Evolutionary conservation across 2,797 vertebrate species (phyloP), one percentile per base, ranked within the genome.

Genomic region (Choloepus didactylus): DNA sequence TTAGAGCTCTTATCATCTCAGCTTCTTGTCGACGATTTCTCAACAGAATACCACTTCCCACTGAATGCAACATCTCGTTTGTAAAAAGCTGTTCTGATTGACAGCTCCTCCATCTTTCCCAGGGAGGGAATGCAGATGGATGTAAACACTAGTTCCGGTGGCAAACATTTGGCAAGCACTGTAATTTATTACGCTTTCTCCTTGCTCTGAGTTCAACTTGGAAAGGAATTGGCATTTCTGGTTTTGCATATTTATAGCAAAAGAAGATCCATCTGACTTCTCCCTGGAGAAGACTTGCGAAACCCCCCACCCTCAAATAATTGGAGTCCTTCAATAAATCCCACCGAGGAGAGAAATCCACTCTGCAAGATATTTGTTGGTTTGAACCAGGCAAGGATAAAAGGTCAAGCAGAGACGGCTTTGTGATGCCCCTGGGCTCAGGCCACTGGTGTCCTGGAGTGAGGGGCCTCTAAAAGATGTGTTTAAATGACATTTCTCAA

Each of bases 391-490:
- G n/a, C 12, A 38, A 35, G 9, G 23, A 12, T 11, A 6, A 7
- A 81, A 1, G 0, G 11, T 11, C 31, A 27, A 35, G 56, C 27
- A 16, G 69, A 81, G 46, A 38, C 21, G 3, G 4, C 25, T 2
- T 12, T 1, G 11, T 0, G 9, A 23, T 1, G 29, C 31, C 2
- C 31, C 1, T 0, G 27, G 46, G 66, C 56, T 12, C 5, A 0
- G 31, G n/a, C 41, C 16, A 3, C 35, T 1, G 1, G 23, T 44
- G 41, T 44, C 41, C 4, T 44, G 41, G 41, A 44, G 41, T 44
- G 41, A 44, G 6, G 41, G 41, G 6, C 5, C 83, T 72, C 67
- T 11, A 29, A 25, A 51, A 0, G 11, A 6, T 31, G 15, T 3
- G 0, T 1, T n/a, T 18, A 14, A 15, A 1, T 31, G 54, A 16